Conservation (phyloP, 1,140 invertebrate species). For the Planococcus citri region DNA sequence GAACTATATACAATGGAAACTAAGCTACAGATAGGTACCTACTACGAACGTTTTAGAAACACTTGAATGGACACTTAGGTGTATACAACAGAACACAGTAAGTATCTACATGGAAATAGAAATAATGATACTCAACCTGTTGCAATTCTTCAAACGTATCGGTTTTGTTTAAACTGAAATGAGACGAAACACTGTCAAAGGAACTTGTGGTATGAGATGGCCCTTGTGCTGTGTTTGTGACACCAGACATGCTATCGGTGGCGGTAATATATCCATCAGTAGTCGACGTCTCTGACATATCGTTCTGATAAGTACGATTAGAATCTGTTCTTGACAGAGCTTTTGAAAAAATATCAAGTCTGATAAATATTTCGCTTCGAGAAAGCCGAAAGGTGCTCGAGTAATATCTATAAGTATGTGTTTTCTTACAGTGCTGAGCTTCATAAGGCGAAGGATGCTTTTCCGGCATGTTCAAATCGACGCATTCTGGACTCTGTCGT, state of each 20-base stretch:
- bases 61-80: not conserved
- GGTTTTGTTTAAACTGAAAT: constrained; percentile 46
- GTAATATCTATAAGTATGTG: not conserved
- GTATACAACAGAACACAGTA: too few species aligned
- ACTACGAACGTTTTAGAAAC: too few species aligned
- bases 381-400: not conserved
- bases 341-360: not conserved
- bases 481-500: not conserved
- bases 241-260: constrained; percentile 52
- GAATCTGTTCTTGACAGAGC: constrained; percentile 50
- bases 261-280: constrained; percentile 82
- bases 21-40: too few species aligned
- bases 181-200: constrained; percentile 65
- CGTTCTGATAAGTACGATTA: constrained; percentile 46
- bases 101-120: not conserved
- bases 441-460: not conserved
- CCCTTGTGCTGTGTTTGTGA: constrained; percentile 35
- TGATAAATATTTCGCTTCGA: too few species aligned
- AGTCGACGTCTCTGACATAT: constrained; percentile 62
- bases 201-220: constrained; percentile 43
- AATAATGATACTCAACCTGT: constrained; percentile 23
- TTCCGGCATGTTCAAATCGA: not conserved
- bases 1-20: too few species aligned
- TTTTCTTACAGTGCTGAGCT: not conserved
- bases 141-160: constrained; percentile 29